Percentiles rank a stretch among this genome's conserved stretches.
phyloP scores from a whole-genome alignment of 1,140 invertebrate genomes.

The Ceratosolen solmsi region DNA sequence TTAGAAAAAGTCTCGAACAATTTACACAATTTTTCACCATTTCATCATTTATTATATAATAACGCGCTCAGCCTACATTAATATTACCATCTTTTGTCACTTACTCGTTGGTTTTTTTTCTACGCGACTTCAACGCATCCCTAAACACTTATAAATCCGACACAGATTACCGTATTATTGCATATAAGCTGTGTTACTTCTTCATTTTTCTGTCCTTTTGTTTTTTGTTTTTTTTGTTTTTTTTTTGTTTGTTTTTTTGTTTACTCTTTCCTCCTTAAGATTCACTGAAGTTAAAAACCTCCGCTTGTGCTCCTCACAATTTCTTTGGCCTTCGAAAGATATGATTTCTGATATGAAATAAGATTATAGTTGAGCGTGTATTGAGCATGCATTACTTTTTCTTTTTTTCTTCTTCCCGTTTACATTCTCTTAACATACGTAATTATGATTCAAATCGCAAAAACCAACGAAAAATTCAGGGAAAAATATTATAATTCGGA shows the following conservation, averaged over 20 bases:
- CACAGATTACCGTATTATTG: background rate
- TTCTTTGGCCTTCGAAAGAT: background rate
- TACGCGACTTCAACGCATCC: too few species aligned
- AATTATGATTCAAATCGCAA: slow-evolving; percentile 1
- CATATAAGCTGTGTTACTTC: slow-evolving; percentile 4
- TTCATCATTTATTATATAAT: too few species aligned
- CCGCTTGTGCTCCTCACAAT: background rate
- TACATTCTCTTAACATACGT: background rate
- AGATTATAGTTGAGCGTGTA: background rate
- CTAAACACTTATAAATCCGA: too few species aligned
- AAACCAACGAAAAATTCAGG: background rate
- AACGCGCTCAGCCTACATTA: too few species aligned
- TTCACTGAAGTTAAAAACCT: background rate
- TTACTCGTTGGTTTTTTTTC: too few species aligned
- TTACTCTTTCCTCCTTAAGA: too few species aligned
- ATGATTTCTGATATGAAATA: background rate
- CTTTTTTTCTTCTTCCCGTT: background rate
- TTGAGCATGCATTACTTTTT: background rate
- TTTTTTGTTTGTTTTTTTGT: too few species aligned
- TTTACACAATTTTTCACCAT: too few species aligned
- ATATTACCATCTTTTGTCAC: too few species aligned
- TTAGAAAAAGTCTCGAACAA: too few species aligned
- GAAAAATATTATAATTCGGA: background rate
- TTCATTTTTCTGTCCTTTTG: too few species aligned
- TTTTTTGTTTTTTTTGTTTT: too few species aligned